Evolutionary conservation across 1,140 invertebrate genomes (phyloP).

Genomic region (Papilio polytes): DNA sequence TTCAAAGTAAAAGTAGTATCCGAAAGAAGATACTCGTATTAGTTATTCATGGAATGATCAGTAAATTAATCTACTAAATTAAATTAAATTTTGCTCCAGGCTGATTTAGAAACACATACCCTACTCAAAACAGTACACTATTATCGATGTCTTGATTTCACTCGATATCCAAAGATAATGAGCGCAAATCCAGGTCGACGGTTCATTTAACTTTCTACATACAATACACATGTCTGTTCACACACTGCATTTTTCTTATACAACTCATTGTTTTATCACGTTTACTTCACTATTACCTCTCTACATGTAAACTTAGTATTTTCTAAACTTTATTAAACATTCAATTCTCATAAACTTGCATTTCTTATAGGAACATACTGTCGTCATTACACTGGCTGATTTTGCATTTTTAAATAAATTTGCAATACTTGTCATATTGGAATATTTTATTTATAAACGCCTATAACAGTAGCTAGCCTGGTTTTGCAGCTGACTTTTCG

Average conservation of each 20-base stretch:
- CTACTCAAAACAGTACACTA: background rate
- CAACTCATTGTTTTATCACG: slow-evolving; percentile 36
- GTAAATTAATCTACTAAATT: background rate
- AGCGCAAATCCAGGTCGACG: slow-evolving; percentile 61
- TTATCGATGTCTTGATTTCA: slow-evolving; percentile 53
- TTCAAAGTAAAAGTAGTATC: background rate
- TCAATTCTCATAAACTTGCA: slow-evolving; percentile 13
- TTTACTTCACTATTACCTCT: slow-evolving; percentile 25
- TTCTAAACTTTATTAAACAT: slow-evolving; percentile 14
- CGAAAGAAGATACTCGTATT: background rate
- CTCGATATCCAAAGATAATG: slow-evolving; percentile 59
- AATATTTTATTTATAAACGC: no score
- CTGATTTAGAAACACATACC: background rate
- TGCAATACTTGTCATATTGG: background rate
- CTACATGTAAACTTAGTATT: slow-evolving; percentile 3
- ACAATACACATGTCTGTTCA: slow-evolving; percentile 32
- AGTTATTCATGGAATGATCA: background rate
- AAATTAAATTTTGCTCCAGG: background rate
- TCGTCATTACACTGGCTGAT: background rate
- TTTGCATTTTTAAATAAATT: background rate
- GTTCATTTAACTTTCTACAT: slow-evolving; percentile 58
- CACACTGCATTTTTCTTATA: slow-evolving; percentile 30
- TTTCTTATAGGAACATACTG: background rate
- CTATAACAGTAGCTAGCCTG: background rate
- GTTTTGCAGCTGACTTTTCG: background rate